Base-by-base conservation (phyloP, 2,888 invertebrate species). In the Eupithecia dodoneata region DNA sequence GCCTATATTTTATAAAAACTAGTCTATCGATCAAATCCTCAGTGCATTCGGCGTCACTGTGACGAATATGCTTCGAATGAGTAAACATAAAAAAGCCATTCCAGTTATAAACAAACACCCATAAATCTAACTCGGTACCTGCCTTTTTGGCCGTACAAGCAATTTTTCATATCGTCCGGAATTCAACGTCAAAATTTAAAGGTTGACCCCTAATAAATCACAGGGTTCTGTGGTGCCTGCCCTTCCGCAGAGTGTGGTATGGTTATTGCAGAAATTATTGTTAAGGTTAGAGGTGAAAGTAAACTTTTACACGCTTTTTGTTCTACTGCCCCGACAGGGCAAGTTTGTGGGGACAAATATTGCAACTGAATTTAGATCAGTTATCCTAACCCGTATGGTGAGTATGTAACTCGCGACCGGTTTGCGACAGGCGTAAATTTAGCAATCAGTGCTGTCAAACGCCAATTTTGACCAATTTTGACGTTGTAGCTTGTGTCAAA, bases 101-200 rank as follows among this genome's bases (percentile, higher is more conserved):
- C 72, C 72, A 15, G 63, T 69, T 75, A 78, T 73, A 42, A 75
- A 76, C 75, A 78, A 78, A 78, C 73, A 69, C 45, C 71, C 76
- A 77, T 80, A 81, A 81, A 81, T 81, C 81, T 74, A 70, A 76
- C 45, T 70, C 74, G 59, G 45, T 77, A 80, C 76, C 76, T 78
- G 73, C 79, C 49, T 71, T 78, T 80, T 77, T 65, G 74, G 42
- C 72, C 78, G 76, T 55, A 76, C 77, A 77, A 83, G 79, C 81
- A 80, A 85, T 84, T 85, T 85, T 83, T 85, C 84, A 82, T 72
- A 80, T 77, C 79, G 82, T 83, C 82, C 79, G 78, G 72, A 79
- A 82, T 79, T 82, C 80, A 80, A 80, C 82, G 82, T 84, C 82
- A 83, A 82, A 83, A 83, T 83, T 83, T 79, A 78, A 79, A 85